Conservation (phyloP, 2,113 vertebrate genomes). For the Ictidomys tridecemlineatus region DNA sequence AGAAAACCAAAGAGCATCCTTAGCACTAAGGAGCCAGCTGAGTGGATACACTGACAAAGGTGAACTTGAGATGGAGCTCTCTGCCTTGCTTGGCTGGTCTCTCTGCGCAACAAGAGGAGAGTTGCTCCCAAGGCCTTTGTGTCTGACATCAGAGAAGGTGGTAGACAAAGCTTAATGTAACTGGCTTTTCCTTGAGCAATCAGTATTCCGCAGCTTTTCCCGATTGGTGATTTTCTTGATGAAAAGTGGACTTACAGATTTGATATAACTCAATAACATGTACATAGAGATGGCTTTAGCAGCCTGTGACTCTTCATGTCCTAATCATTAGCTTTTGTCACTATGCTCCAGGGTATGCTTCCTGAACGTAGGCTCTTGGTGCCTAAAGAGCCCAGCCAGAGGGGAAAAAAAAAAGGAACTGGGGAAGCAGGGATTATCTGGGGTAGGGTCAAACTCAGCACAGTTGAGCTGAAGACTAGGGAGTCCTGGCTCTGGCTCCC, state of each 20-base stretch:
- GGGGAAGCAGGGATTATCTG: background rate
- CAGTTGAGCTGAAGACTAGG: background rate
- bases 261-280: background rate
- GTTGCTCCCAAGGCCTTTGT: background rate
- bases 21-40: background rate
- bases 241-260: background rate
- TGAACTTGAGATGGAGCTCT: accelerated
- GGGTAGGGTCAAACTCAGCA: background rate
- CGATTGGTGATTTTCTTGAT: background rate
- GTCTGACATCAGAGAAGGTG: background rate
- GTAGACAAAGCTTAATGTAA: background rate
- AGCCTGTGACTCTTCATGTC: background rate
- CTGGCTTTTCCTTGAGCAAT: background rate
- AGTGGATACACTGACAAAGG: accelerated
- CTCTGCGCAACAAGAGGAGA: background rate
- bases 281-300: background rate
- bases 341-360: background rate
- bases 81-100: background rate
- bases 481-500: background rate
- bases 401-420: background rate
- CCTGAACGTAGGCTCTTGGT: background rate
- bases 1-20: background rate
- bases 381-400: background rate
- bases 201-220: background rate
- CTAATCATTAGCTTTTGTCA: background rate